These are phyloP conservation scores for Leptoteleia sp. DNA, from an alignment of 1,140 invertebrate species.

Conservation along the genomic window DNA sequence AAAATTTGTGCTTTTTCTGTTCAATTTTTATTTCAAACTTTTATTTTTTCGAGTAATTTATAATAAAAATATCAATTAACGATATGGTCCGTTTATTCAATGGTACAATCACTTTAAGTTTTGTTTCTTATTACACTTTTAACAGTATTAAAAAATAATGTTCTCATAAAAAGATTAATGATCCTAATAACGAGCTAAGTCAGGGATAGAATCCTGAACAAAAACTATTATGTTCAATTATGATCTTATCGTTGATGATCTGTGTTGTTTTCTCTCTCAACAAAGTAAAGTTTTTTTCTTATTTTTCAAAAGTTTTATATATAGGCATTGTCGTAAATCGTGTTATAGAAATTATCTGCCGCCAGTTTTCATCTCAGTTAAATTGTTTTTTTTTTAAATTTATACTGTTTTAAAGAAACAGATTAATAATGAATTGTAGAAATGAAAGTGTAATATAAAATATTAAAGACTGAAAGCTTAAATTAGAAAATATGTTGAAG, in stretches of 20 bases:
- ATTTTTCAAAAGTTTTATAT: neutral
- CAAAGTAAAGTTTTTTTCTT: conserved; percentile 3
- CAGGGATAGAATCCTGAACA: neutral
- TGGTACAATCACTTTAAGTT: neutral
- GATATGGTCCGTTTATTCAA: neutral
- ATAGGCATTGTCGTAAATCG: neutral
- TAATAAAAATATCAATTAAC: neutral
- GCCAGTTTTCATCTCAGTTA: neutral
- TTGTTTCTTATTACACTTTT: neutral
- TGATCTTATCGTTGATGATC: conserved; percentile 14
- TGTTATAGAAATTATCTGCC: neutral
- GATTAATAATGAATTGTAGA: too few relatives aligned
- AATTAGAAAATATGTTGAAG: too few relatives aligned
- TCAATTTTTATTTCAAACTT: too few relatives aligned
- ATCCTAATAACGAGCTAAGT: neutral
- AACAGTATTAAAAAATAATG: neutral
- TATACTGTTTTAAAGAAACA: too few relatives aligned
- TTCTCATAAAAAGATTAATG: neutral
- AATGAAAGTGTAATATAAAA: too few relatives aligned
- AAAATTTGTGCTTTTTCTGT: too few relatives aligned
- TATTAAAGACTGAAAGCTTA: too few relatives aligned
- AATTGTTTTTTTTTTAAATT: neutral
- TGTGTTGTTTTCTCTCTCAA: conserved; percentile 9
- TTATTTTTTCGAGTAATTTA: too few relatives aligned
- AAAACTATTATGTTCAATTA: conserved; percentile 3